Evolutionary conservation across 1,140 invertebrate species (phyloP).

Genomic region (Penaeus japonicus): DNA sequence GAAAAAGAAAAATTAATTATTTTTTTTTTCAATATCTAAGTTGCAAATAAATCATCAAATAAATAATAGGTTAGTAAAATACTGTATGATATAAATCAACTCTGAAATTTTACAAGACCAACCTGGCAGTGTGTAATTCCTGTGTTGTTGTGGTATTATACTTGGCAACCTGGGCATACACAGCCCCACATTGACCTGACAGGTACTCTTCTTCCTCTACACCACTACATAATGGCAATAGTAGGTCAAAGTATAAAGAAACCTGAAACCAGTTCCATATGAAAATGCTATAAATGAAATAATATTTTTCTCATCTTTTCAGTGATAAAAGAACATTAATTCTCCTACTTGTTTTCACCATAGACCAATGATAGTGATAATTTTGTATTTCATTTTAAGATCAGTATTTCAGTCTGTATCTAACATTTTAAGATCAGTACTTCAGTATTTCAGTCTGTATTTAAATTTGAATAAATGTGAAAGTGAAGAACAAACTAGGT

Average conservation of each 20-base stretch:
- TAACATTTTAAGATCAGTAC: no score
- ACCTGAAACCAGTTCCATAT: constrained; percentile 61
- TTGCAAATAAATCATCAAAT: not conserved
- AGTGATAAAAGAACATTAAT: not conserved
- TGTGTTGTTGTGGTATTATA: not conserved
- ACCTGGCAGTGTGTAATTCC: constrained; percentile 38
- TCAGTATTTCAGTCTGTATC: no score
- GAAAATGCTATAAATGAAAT: no score
- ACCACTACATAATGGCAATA: constrained; percentile 65
- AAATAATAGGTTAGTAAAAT: not conserved
- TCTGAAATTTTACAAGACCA: not conserved
- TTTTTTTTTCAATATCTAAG: not conserved
- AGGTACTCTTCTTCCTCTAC: constrained; percentile 65
- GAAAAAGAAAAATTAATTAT: not conserved
- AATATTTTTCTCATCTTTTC: no score
- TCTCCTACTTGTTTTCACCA: no score
- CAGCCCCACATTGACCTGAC: constrained; percentile 60
- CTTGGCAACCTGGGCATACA: constrained; percentile 6
- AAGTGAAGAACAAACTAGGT: no score
- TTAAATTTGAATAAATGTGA: not conserved
- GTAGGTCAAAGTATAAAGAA: constrained; percentile 68
- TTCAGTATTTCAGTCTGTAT: no score
- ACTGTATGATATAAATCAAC: not conserved
- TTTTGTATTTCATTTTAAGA: no score
- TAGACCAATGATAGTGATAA: no score